Conservation (phyloP, 2,113 vertebrate genomes). For the Myotis yumanensis region DNA sequence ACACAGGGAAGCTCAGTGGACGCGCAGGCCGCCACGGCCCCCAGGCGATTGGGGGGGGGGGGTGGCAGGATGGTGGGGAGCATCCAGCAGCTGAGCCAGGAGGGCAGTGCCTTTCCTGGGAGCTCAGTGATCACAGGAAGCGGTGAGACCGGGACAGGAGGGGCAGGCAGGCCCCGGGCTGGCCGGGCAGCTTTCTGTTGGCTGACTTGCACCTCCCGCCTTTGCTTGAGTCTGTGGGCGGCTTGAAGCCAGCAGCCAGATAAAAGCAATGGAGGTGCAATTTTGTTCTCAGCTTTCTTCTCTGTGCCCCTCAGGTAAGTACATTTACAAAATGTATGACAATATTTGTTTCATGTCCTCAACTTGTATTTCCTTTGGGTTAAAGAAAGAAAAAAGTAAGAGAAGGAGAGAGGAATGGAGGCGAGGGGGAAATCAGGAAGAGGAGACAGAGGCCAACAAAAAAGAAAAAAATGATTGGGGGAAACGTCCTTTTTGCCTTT, state of each 20-base stretch:
- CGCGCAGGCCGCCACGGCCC: accelerated
- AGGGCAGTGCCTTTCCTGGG: neutral
- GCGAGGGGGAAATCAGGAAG: neutral
- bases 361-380: neutral
- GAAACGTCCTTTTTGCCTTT: neutral
- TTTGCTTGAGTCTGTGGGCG: neutral
- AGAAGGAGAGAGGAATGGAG: neutral
- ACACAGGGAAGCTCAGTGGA: neutral
- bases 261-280: neutral
- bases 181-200: neutral
- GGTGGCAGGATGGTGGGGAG: neutral
- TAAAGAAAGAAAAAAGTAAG: neutral
- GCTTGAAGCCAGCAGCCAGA: neutral
- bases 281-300: conserved; percentile 38
- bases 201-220: neutral
- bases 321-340: neutral
- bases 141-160: neutral
- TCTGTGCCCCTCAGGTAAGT: neutral
- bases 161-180: no score
- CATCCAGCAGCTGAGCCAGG: neutral
- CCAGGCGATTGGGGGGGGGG: neutral
- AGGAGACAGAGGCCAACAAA: neutral
- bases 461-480: neutral
- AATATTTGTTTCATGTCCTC: neutral
- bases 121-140: neutral